phyloP scores from a whole-genome alignment of 2,113 vertebrate genomes.

The Amphilophus citrinellus region DNA sequence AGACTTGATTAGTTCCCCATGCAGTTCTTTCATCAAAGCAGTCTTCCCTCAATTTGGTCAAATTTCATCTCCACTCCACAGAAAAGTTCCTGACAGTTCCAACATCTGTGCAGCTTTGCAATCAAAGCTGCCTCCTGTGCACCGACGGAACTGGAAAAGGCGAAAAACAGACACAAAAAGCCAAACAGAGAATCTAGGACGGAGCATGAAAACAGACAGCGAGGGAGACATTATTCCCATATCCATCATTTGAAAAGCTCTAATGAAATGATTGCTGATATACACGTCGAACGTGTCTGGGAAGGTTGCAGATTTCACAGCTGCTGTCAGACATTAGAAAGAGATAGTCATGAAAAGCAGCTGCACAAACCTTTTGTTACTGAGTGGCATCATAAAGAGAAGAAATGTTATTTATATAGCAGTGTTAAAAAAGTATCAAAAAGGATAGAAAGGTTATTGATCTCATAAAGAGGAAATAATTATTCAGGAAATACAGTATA shows the following conservation, averaged over 20 bases:
- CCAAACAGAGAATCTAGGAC: conserved; percentile 17
- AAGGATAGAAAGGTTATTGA: background rate
- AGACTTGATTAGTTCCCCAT: conserved; percentile 48
- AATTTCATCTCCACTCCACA: conserved; percentile 26
- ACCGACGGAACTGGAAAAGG: background rate
- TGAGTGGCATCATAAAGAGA: background rate
- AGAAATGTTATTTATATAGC: background rate
- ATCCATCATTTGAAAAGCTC: conserved; percentile 18
- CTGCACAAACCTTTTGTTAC: background rate
- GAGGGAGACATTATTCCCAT: background rate
- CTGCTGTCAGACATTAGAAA: conserved; percentile 4
- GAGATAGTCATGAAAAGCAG: background rate
- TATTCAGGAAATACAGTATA: no score
- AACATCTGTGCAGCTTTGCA: conserved; percentile 33
- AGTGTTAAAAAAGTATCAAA: background rate
- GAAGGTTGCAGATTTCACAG: conserved; percentile 36
- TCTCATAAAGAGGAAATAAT: background rate
- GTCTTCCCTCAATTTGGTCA: conserved; percentile 43
- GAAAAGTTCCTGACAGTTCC: conserved; percentile 34
- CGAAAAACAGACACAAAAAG: background rate
- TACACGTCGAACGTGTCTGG: background rate
- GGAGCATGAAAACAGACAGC: background rate
- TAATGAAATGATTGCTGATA: conserved; percentile 29
- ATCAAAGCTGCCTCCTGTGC: conserved; percentile 10
- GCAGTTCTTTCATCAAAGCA: conserved; percentile 49